Evolutionary conservation across 2,888 invertebrate species (phyloP), one percentile per base, ranked within the genome.

Genomic region (Nomada fabriciana): DNA sequence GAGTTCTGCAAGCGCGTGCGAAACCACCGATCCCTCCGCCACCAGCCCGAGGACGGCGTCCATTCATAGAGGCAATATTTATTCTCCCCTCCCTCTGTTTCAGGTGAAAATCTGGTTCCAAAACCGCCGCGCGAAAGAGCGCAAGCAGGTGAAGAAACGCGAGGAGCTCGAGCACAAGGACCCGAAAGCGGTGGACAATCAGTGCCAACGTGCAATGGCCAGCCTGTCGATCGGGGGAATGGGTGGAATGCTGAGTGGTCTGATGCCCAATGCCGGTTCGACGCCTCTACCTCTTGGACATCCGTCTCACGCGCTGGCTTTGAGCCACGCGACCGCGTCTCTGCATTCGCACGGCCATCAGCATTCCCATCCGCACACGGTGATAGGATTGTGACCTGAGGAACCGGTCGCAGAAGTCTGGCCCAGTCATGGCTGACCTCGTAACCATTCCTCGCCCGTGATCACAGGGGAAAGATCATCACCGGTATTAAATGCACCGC

Each of bases 121-220:
- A 95, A 98, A 98, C 94, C 96, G 98, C 20, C 96, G 98, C 59
- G 98, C 98, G 71, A 98, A 98, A 94, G 98, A 98, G 91, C 95
- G 99, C 15, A 98, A 98, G 94, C 97, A 97, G 93, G 95, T 95
- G 86, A 98, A 98, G 93, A 98, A 98, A 94, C 96, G 97, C 59
- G 97, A 97, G 86, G 97, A 98, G 57, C 63, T 91, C 25, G 91
- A 90, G 1, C 69, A 70, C 1, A 69, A 70, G 23, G 84, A 76
- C 0, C 2, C 72, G 29, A 80, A 81, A 0, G 4, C 50, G 11
- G 5, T 57, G 29, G 76, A 72, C 0, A 80, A 79, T 18, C 4
- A 76, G 0, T 43, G 86, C 7, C 72, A 76, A 4, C 82, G 84
- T 43, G 88, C 91, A 79, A 91, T 93, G 91, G 89, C 91, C 61